Evolutionary conservation across 2,797 vertebrate genomes (phyloP).

Genomic region (Squalus acanthias): DNA sequence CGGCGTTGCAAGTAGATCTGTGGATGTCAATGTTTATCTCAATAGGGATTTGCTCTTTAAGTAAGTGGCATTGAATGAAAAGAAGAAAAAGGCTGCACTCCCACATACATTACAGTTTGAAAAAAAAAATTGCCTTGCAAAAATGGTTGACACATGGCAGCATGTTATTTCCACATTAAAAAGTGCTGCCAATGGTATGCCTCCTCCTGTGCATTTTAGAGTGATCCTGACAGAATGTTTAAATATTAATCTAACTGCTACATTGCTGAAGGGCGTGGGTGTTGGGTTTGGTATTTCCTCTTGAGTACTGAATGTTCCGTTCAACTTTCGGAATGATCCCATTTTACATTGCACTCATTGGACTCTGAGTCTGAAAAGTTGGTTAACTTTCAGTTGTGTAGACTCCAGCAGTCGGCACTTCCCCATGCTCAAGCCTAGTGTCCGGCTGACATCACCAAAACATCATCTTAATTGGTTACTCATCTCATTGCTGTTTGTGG

Average conservation of each 20-base stretch:
- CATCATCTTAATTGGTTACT: background rate
- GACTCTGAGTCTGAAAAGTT: background rate
- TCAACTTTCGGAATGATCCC: background rate
- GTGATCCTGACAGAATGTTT: background rate
- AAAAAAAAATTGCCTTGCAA: background rate
- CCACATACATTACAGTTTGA: background rate
- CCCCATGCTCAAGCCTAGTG: background rate
- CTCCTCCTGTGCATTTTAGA: background rate
- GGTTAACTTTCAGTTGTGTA: background rate
- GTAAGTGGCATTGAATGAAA: background rate
- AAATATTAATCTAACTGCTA: background rate
- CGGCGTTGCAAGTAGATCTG: background rate
- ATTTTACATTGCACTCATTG: background rate
- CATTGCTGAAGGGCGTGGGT: background rate
- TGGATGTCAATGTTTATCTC: slow-evolving; percentile 11
- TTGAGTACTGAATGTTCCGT: background rate
- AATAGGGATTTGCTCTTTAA: background rate
- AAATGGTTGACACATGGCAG: background rate
- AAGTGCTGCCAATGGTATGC: background rate
- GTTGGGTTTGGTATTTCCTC: background rate
- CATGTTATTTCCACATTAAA: background rate
- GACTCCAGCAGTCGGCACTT: background rate
- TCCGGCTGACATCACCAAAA: background rate
- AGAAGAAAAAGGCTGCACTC: background rate
- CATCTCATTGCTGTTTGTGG: background rate